Percentiles rank a stretch among this genome's conserved stretches.
These are phyloP conservation scores for Perithous albicinctus DNA, from an alignment of 2,888 invertebrate genomes.

Conservation along the genomic window DNA sequence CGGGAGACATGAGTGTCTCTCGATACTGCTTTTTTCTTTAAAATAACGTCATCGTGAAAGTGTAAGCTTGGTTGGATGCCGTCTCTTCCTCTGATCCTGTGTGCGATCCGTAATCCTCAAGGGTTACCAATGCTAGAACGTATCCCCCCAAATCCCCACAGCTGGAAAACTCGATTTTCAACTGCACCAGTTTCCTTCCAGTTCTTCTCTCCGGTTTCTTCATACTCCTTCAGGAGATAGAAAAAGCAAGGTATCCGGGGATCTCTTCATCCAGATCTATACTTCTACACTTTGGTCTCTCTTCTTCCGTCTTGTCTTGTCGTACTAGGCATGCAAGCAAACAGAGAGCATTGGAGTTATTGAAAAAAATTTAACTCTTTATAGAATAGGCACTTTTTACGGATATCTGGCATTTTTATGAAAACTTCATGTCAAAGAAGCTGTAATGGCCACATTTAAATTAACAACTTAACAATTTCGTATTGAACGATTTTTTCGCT, in stretches of 20 bases:
- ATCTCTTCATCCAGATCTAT: constrained; percentile 14
- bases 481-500: too few relatives aligned
- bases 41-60: constrained; percentile 70
- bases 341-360: constrained; percentile 16
- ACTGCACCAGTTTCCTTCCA: constrained; percentile 52
- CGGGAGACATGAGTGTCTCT: constrained; percentile 40
- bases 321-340: constrained; percentile 45
- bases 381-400: background rate
- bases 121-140: constrained; percentile 49
- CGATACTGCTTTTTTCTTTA: constrained; percentile 65
- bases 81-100: constrained; percentile 38
- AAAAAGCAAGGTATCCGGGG: background rate
- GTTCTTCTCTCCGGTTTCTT: background rate
- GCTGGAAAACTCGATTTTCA: constrained; percentile 72
- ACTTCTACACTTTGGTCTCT: background rate
- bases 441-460: too few relatives aligned
- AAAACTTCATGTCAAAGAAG: too few relatives aligned
- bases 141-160: constrained; percentile 57
- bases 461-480: too few relatives aligned
- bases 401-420: background rate
- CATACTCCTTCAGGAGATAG: constrained; percentile 18
- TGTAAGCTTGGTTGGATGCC: constrained; percentile 11
- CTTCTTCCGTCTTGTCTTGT: constrained; percentile 21
- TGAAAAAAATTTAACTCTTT: constrained; percentile 12
- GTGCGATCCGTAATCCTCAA: constrained; percentile 71